Percentiles rank a stretch among this genome's conserved stretches.
Conservation (phyloP, 2,113 vertebrate species). For the Columbina picui region DNA sequence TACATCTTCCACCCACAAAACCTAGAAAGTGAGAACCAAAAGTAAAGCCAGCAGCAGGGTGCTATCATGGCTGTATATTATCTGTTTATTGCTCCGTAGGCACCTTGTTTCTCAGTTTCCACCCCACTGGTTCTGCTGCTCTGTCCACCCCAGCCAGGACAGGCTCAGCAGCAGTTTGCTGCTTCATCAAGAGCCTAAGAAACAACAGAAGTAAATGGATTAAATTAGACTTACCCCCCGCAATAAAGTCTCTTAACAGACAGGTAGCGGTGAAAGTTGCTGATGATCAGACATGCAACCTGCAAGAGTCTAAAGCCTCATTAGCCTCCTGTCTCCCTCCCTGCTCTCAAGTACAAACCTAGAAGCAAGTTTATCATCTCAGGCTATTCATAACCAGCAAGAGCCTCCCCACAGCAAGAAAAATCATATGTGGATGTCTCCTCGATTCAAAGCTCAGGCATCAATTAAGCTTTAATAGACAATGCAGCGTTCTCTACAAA, state of each 20-base stretch:
- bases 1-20: accelerated
- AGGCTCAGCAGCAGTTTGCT: neutral
- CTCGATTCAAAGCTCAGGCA: neutral
- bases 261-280: neutral
- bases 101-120: neutral
- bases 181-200: neutral
- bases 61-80: accelerated
- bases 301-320: neutral
- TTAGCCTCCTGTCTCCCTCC: neutral
- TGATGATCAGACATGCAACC: neutral
- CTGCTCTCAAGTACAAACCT: neutral
- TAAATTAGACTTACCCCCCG: neutral
- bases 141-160: neutral
- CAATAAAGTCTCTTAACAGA: neutral
- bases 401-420: neutral
- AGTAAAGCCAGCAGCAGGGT: neutral
- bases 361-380: neutral
- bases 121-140: neutral
- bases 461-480: neutral
- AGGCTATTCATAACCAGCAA: neutral
- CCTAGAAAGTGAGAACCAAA: neutral
- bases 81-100: neutral
- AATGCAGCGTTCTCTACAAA: neutral
- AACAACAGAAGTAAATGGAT: neutral
- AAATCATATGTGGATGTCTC: accelerated